Evolutionary conservation across 1,140 invertebrate species (phyloP), one percentile per base, ranked within the genome.

Genomic region (Ostrea denselamellosa): DNA sequence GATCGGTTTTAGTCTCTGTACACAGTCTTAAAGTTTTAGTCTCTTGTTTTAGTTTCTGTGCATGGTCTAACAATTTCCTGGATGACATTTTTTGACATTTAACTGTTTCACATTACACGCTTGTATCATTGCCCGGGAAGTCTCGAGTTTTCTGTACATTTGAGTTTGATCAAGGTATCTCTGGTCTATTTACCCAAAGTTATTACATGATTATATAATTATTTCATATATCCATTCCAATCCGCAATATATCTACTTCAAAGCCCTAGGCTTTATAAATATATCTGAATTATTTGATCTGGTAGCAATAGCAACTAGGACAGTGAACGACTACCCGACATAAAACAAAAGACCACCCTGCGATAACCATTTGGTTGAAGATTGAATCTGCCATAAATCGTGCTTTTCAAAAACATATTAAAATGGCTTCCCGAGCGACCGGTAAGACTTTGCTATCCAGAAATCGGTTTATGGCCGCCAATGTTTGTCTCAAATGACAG

Each of bases 201-300:
- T 77, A 77, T 77, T 28, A 77, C 68, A 77, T 77, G 68, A 77
- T 77, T 77, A 28, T 34, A 77, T 77, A 77, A 77, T 77, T 77
- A 77, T 77, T 77, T 77, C 68, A 77, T 77, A 77, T 77, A 77
- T 77, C 22, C 68, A 34, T 77, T 77, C 28, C 25, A 28, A 77
- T 14, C 14, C 68, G 22, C 68, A 34, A 77, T 77, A 77, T 77
- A 77, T 77, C 68, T 77, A 77, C 68, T 77, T 77, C 68, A 77
- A 77, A 77, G 68, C 25, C 7, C 25, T 8, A 9, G 28, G 68
- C 68, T 77, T 77, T 77, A 77, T 28, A 77, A 77, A 77, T 77
- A 34, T 77, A 77, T 77, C 68, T 12, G 22, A 25, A 77, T 77
- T 77, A 77, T 77, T 77, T 77, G 68, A 77, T 77, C 68, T 77